Base-by-base conservation (phyloP, 2,797 vertebrate genomes). In the Cryptoprocta ferox region DNA sequence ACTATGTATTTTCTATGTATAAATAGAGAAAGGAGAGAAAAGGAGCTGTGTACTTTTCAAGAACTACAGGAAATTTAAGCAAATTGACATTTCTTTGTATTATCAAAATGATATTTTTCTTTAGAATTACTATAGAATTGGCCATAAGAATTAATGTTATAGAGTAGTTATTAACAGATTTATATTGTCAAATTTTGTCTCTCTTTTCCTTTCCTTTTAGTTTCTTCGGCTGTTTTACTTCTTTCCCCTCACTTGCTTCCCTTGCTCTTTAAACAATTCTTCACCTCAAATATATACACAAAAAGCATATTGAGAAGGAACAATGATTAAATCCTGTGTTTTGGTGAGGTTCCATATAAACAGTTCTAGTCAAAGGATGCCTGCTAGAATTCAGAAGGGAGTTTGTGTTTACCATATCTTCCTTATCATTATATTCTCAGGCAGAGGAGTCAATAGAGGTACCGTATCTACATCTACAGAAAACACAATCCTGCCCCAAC, bases 391-490 rank as follows among this genome's bases (percentile, higher is more conserved):
- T 91, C 68, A 78, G 66, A 93, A 56, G 13, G n/a, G 39, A 89
- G 75, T 24, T 45, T 91, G 42, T 78, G 61, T 90, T 91, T 78
- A 63, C 65, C 39, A 32, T 71, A 26, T 32, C 48, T 81, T 96
- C 48, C 42, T 95, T 92, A 86, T 75, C 42, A 66, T 66, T 87
- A 53, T 70, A 71, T 84, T 89, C 84, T 80, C 16, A 96, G 56
- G 68, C 59, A 95, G 32, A 53, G 83, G 65, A 89, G 59, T 89
- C 50, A 91, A 66, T 19, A 83, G 35, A 84, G 21, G 71, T 48
- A 63, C 5, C 11, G 7, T 73, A 94, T 83, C 53, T 73, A 59
- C 13, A 92, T 65, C 68, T 89, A n/a, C 48, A 92, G 89, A 85
- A 95, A 97, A 68, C 32, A 28, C 37, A 86, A 37, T 76, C 32